Evolutionary conservation across 2,113 vertebrate genomes (phyloP).

Genomic region (Perca fluviatilis): DNA sequence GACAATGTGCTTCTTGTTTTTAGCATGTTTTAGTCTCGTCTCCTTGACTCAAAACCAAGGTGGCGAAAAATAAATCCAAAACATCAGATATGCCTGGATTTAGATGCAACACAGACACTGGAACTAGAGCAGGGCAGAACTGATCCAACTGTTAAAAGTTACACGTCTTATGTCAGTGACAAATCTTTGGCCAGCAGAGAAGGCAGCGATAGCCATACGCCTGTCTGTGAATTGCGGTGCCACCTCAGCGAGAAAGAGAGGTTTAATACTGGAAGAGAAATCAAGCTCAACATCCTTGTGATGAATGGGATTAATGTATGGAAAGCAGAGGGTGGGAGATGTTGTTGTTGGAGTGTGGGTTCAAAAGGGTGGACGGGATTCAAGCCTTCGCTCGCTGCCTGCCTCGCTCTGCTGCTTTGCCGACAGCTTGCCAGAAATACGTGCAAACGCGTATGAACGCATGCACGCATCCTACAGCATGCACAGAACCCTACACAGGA

Average conservation of each 20-base stretch:
- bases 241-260: conserved; percentile 49
- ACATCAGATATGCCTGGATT: conserved; percentile 42
- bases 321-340: conserved; percentile 60
- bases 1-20: conserved; percentile 53
- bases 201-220: background rate
- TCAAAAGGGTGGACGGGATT: conserved; percentile 58
- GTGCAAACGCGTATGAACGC: conserved; percentile 7
- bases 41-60: conserved; percentile 19
- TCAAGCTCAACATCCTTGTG: conserved; percentile 63
- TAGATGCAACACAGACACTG: conserved; percentile 61
- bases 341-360: conserved; percentile 68
- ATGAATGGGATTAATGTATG: conserved; percentile 73
- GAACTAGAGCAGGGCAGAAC: conserved; percentile 26
- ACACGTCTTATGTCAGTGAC: conserved; percentile 52
- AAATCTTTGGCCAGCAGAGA: conserved; percentile 43
- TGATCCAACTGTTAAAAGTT: conserved; percentile 49
- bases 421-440: conserved; percentile 29
- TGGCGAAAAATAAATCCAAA: conserved; percentile 42
- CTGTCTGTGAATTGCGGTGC: conserved; percentile 29
- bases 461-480: background rate
- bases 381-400: conserved; percentile 43
- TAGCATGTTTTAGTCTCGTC: background rate
- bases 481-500: background rate
- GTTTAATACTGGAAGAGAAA: conserved; percentile 56
- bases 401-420: conserved; percentile 31